These are phyloP conservation scores for Conus ventricosus DNA, from an alignment of 1,140 invertebrate genomes.

Conservation along the genomic window DNA sequence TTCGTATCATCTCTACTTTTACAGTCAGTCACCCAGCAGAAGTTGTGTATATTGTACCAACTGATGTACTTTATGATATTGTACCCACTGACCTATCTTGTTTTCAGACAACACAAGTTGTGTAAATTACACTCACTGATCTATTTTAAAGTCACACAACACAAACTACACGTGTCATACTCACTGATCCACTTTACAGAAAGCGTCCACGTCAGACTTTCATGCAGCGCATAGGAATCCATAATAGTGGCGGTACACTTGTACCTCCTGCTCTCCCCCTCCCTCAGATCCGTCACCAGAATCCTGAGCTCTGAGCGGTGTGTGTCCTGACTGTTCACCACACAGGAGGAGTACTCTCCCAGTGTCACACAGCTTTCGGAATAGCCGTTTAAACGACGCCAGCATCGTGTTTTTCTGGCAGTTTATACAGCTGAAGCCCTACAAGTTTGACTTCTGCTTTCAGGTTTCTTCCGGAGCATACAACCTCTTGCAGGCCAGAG, in stretches of 20 bases:
- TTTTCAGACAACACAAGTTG: too few species aligned
- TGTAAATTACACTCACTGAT: too few species aligned
- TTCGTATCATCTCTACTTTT: too few species aligned
- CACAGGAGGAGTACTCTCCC: conserved; percentile 20
- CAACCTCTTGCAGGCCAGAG: conserved; percentile 23
- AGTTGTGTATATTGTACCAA: too few species aligned
- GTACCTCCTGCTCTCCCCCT: conserved; percentile 16
- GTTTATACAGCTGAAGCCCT: background rate
- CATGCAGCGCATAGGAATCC: background rate
- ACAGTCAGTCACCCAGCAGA: too few species aligned
- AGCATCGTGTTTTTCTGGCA: background rate
- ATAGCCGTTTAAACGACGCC: background rate
- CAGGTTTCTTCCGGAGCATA: background rate
- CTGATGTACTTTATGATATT: too few species aligned
- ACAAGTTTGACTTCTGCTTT: background rate
- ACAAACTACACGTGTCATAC: background rate
- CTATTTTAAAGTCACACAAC: too few species aligned
- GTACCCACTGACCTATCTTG: too few species aligned
- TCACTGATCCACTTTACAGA: conserved; percentile 8
- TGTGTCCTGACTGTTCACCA: background rate
- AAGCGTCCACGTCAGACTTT: background rate
- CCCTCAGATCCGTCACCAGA: conserved; percentile 23
- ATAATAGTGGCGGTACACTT: background rate
- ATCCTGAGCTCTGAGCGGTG: background rate
- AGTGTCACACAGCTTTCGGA: background rate